phyloP scores from a whole-genome alignment of 53 echinoderm and acorn worm genomes.

The Mesocentrotus franciscanus region DNA sequence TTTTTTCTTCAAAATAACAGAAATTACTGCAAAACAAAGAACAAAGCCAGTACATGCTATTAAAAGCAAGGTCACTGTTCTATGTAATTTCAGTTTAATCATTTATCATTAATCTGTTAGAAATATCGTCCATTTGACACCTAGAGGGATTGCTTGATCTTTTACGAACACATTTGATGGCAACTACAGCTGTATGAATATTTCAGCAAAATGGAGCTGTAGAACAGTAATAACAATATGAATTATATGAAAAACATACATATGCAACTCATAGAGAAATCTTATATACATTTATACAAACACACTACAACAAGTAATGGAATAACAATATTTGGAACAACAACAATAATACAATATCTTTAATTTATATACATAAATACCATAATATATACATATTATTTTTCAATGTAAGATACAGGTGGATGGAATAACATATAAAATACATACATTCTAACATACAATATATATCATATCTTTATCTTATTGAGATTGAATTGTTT shows the following conservation, averaged over 20 bases:
- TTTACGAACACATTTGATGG: neutral
- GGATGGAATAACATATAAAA: constrained; percentile 12
- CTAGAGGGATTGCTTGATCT: neutral
- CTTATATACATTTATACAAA: neutral
- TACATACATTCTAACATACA: neutral
- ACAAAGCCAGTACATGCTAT: neutral
- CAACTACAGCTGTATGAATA: neutral
- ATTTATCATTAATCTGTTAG: no score
- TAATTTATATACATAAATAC: neutral
- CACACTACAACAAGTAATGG: neutral
- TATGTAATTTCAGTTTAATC: neutral
- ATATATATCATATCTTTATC: neutral
- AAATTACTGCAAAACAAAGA: neutral
- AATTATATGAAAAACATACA: neutral
- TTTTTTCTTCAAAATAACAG: no score
- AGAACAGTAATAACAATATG: neutral
- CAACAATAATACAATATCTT: neutral
- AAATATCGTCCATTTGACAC: neutral
- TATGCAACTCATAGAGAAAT: no score
- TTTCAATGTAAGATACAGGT: neutral
- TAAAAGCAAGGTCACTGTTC: neutral
- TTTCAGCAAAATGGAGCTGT: constrained; percentile 9
- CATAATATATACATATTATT: constrained; percentile 10
- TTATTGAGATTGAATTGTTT: neutral
- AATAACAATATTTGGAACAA: neutral